Evolutionary conservation across 2,888 invertebrate species (phyloP).

Genomic region (Galerucella pusilla): DNA sequence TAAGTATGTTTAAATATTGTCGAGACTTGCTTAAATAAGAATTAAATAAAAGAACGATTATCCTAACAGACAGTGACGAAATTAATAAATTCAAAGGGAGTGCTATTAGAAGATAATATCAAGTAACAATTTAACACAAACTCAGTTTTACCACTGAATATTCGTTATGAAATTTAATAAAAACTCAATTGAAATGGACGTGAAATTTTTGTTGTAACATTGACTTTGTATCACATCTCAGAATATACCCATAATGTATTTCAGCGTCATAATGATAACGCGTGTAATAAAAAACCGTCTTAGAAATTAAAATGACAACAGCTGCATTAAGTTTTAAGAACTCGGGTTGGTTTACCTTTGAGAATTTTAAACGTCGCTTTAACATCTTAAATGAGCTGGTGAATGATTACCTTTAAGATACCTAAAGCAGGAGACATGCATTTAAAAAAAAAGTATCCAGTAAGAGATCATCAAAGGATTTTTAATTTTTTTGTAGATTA

Average conservation of each 20-base stretch:
- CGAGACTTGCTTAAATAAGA: neutral
- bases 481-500: neutral
- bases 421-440: no score
- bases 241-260: neutral
- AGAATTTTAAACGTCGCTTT: neutral
- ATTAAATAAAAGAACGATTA: neutral
- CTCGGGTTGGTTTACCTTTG: neutral
- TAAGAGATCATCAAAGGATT: neutral
- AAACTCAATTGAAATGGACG: no score
- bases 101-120: neutral
- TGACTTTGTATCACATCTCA: no score
- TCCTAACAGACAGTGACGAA: neutral
- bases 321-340: neutral
- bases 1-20: neutral
- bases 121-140: neutral
- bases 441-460: neutral
- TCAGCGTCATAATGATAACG: neutral
- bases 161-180: no score
- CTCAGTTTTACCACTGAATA: no score
- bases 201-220: no score
- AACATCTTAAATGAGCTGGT: neutral
- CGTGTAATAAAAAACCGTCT: neutral
- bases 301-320: neutral
- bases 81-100: neutral
- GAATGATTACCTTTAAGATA: neutral